Evolutionary conservation across 2,797 vertebrate genomes (phyloP), one percentile per base, ranked within the genome.

Genomic region (Sparus aurata): DNA sequence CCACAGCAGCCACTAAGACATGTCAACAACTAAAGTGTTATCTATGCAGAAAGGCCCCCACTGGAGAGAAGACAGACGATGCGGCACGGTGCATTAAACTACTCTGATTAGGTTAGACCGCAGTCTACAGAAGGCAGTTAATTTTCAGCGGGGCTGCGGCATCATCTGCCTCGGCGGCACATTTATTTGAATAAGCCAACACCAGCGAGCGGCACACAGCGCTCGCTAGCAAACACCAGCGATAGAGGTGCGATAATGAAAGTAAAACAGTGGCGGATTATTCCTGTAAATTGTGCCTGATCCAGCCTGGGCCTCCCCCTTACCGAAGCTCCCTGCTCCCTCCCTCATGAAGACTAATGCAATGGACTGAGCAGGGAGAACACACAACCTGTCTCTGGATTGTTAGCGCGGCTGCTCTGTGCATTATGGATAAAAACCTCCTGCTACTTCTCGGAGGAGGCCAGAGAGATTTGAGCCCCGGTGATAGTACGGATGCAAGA

Each of bases 161-260:
- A 58, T 82, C 30, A 73, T 84, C 85, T 69, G 12, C 83, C 82
- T 86, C 75, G 13, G 82, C 80, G 81, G 55, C 82, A 88, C 77
- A 66, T 90, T 87, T 89, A 89, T 92, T 91, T 87, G 87, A 93
- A 91, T 93, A 84, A 91, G 87, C 82, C 81, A 43, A 68, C 72
- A 64, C 79, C 34, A 13, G 77, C 53, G 78, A 89, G 83, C 64
- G 15, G 89, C 92, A 87, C 91, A 85, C 75, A 88, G 8, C 9
- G 18, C 85, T 84, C 84, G 12, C 59, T 10, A n/a, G 74, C 75
- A 84, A 88, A 87, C 86, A 86, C 55, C 66, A 17, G 77, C 16
- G 20, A 76, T 46, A 27, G 83, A 89, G 73, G 66, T 57, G 71
- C 9, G 65, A 85, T 92, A 91, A 93, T 92, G 84, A 91, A 91